phyloP scores from a whole-genome alignment of 1,140 invertebrate species.

The Mylabris phalerata region DNA sequence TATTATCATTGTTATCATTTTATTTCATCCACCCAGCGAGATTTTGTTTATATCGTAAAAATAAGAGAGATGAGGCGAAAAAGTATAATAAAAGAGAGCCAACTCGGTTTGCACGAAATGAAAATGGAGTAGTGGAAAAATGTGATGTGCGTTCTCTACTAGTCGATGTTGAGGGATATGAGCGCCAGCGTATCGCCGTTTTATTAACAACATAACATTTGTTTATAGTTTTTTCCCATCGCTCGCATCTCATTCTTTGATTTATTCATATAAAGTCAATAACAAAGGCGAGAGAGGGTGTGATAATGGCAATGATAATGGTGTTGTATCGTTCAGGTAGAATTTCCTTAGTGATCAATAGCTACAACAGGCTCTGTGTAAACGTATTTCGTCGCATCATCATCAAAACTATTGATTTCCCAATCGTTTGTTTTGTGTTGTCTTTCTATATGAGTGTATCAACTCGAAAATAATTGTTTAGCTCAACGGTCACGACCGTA shows the following conservation, averaged over 20 bases:
- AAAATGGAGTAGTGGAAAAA: too few relatives aligned
- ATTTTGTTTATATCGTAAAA: too few relatives aligned
- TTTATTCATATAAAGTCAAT: neutral
- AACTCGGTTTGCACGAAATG: too few relatives aligned
- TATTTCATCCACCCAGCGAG: too few relatives aligned
- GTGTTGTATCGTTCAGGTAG: neutral
- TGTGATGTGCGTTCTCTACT: too few relatives aligned
- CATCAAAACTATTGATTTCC: constrained; percentile 8
- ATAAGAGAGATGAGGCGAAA: too few relatives aligned
- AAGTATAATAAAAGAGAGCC: too few relatives aligned
- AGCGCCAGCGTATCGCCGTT: constrained; percentile 6
- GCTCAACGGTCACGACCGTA: neutral
- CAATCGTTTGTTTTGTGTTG: constrained; percentile 7
- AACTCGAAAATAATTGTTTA: constrained; percentile 9
- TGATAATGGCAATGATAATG: too few relatives aligned
- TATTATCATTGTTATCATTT: too few relatives aligned
- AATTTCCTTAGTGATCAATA: constrained; percentile 12
- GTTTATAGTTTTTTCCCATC: neutral
- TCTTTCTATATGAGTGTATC: neutral
- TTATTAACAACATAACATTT: constrained; percentile 5
- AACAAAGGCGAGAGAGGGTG: constrained; percentile 3
- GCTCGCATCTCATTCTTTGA: too few relatives aligned
- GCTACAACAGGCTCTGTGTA: constrained; percentile 4
- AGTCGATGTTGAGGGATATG: neutral
- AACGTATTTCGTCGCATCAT: constrained; percentile 4